Base-by-base conservation (phyloP, 2,888 invertebrate species). In the Emmelina monodactyla region DNA sequence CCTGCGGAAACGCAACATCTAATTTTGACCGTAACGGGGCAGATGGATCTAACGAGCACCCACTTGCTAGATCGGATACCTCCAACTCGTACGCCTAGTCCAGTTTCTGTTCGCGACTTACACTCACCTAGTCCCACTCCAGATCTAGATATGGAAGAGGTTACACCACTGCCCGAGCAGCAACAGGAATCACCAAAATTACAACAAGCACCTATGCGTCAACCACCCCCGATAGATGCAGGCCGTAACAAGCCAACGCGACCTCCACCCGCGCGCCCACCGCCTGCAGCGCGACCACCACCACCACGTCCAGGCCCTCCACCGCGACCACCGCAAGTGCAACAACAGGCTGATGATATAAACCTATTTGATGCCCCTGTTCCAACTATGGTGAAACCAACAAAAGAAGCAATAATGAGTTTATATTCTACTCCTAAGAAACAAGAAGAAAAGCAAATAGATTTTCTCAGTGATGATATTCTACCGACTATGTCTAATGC, bases 71-170 rank as follows among this genome's bases (percentile, higher is more conserved):
- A 92, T 47, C 86, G 92, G 39, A 85, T 93, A 40, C 91, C 92
- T 34, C 91, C 88, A 3, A 93, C 92, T 1, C 84, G 93, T 45
- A 91, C 92, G 1, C 94, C 94, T 0, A 93, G 92, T 62, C 94
- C 94, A 0, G 89, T 92, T 0, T 88, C 92, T 7, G 89, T 91
- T 76, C 78, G 89, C 28, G 90, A 90, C 49, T 76, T 90, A 7
- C 91, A 92, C 58, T 91, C 92, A 1, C 92, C 93, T 1, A 91
- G 92, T 52, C 93, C 92, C 2, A 92, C 92, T 1, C 91, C 72
- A 12, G 90, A 67, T 82, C 88, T 40, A 68, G 84, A 73, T 15
- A 40, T 28, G 31, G 33, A 37, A 31, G 13, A 25, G 66, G 37
- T 63, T 62, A 66, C 39, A 34, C 35, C 15, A 34, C 36, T 2